These are phyloP conservation scores for Drosophila eugracilis DNA, from an alignment of 1,140 invertebrate genomes.

Conservation along the genomic window DNA sequence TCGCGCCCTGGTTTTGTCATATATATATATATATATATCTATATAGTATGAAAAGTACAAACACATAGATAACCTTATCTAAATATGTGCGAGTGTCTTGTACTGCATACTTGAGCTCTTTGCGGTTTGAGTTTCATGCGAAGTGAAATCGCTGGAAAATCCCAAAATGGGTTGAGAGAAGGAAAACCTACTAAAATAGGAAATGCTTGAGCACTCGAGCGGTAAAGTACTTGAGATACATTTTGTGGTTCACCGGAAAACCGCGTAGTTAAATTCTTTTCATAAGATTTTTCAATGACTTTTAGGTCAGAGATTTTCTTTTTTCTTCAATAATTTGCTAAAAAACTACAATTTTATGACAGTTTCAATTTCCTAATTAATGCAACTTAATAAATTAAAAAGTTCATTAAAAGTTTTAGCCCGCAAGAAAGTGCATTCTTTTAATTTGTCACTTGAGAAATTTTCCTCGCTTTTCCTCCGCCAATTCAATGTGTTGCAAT, in stretches of 20 bases:
- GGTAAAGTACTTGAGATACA: conserved; percentile 26
- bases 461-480: not conserved
- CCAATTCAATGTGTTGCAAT: not conserved
- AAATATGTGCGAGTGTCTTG: conserved; percentile 11
- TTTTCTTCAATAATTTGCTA: too few species aligned
- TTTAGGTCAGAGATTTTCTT: not conserved
- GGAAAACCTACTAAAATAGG: not conserved
- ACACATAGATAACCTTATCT: conserved; percentile 16
- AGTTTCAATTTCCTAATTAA: conserved; percentile 2
- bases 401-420: conserved; percentile 13
- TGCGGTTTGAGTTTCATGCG: conserved; percentile 25
- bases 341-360: not conserved
- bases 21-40: not conserved
- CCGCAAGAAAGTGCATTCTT: not conserved
- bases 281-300: not conserved
- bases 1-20: conserved; percentile 29
- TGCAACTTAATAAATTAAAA: conserved; percentile 25
- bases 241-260: conserved; percentile 21
- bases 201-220: conserved; percentile 19
- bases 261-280: conserved; percentile 1
- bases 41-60: not conserved
- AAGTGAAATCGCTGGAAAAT: conserved; percentile 35
- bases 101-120: conserved; percentile 22
- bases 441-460: not conserved
- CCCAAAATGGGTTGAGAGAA: not conserved